phyloP scores from a whole-genome alignment of 2,113 vertebrate species.

The Psilopsiagon aymara region DNA sequence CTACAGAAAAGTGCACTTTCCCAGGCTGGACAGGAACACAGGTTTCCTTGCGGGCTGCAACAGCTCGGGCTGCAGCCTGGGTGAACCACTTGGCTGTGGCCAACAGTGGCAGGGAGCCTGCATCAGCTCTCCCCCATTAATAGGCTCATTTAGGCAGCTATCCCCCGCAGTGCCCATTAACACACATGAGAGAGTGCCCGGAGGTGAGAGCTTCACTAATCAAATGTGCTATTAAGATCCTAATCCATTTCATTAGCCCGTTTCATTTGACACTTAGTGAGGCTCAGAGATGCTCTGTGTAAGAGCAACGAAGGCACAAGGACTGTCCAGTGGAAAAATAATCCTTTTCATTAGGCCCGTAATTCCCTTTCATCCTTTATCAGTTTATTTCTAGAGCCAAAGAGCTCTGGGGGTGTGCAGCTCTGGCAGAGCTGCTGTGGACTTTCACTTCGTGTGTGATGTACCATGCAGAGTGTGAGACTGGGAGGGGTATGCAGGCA shows the following conservation, averaged over 20 bases:
- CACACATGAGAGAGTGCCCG: not conserved
- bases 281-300: not conserved
- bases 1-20: not conserved
- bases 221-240: constrained; percentile 46
- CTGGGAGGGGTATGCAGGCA: not conserved
- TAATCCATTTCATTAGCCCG: constrained; percentile 43
- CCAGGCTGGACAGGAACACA: accelerated
- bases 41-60: not conserved
- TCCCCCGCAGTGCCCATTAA: constrained; percentile 17
- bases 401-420: not conserved
- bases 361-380: not conserved
- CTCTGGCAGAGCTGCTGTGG: not conserved
- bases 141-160: not conserved
- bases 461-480: accelerated
- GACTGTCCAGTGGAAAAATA: not conserved
- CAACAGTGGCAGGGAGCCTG: not conserved
- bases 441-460: not conserved
- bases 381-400: not conserved
- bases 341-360: not conserved
- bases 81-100: accelerated
- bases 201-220: constrained; percentile 39
- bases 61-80: not conserved
- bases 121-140: not conserved
- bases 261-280: constrained; percentile 29
- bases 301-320: accelerated